phyloP scores from a whole-genome alignment of 2,113 vertebrate species.

The Platichthys stellatus region DNA sequence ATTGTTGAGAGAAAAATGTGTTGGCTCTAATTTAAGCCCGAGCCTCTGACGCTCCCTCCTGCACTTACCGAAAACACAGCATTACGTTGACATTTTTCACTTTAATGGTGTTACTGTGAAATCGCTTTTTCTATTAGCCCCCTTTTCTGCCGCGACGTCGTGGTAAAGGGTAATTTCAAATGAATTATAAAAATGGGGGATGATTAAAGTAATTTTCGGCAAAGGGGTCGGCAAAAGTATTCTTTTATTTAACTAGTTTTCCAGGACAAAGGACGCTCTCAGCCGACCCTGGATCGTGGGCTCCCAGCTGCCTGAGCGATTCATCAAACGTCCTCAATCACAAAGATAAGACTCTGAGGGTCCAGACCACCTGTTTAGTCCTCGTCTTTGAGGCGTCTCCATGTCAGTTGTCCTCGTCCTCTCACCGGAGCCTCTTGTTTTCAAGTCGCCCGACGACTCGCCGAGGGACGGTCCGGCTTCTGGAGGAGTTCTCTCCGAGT shows the following conservation, averaged over 20 bases:
- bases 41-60: constrained; percentile 48
- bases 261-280: not conserved
- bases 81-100: constrained; percentile 67
- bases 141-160: constrained; percentile 36
- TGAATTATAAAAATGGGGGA: constrained; percentile 40
- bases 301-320: not conserved
- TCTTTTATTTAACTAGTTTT: constrained; percentile 2
- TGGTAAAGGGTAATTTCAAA: constrained; percentile 50
- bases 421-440: constrained; percentile 60
- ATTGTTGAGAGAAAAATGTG: constrained; percentile 70
- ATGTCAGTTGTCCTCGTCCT: constrained; percentile 32
- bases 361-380: constrained; percentile 56
- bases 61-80: constrained; percentile 61
- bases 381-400: constrained; percentile 19
- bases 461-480: constrained; percentile 63
- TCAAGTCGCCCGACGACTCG: constrained; percentile 56
- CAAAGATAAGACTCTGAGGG: constrained; percentile 33
- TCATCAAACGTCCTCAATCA: constrained; percentile 34
- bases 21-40: constrained; percentile 70
- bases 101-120: constrained; percentile 43
- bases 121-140: constrained; percentile 47
- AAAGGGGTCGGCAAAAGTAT: constrained; percentile 21
- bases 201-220: constrained; percentile 55
- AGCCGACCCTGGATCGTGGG: not conserved
- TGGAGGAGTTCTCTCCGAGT: constrained; percentile 55